phyloP scores from a whole-genome alignment of 2,888 invertebrate genomes.

The Sussaba pulchella region DNA sequence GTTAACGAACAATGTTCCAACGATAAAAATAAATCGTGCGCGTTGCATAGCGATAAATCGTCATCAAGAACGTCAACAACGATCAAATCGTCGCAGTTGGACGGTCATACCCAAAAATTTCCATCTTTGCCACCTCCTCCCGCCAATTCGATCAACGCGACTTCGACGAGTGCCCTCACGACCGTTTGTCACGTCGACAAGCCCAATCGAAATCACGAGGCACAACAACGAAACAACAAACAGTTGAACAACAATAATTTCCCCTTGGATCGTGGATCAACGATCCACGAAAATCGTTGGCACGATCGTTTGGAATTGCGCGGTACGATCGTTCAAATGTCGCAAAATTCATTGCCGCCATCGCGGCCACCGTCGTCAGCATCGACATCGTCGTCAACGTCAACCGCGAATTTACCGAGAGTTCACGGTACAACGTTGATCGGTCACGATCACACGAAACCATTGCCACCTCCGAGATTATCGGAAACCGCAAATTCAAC shows the following conservation, averaged over 20 bases:
- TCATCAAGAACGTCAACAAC: slow-evolving; percentile 62
- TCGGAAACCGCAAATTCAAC: slow-evolving; percentile 57
- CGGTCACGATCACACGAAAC: slow-evolving; percentile 82
- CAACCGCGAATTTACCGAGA: slow-evolving; percentile 59
- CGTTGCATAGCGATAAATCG: slow-evolving; percentile 66
- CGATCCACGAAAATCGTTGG: slow-evolving; percentile 57
- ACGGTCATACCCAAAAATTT: slow-evolving; percentile 81
- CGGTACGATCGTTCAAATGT: slow-evolving; percentile 79
- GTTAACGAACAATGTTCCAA: slow-evolving; percentile 54
- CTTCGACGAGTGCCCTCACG: slow-evolving; percentile 84
- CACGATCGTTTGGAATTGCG: slow-evolving; percentile 75
- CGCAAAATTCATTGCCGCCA: slow-evolving; percentile 79
- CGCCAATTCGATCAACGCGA: slow-evolving; percentile 87
- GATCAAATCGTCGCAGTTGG: no score
- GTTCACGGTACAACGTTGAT: slow-evolving; percentile 85
- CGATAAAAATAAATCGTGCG: slow-evolving; percentile 46
- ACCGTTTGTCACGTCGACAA: slow-evolving; percentile 61
- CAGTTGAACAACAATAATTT: slow-evolving; percentile 28
- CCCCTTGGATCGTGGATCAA: slow-evolving; percentile 22
- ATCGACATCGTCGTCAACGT: slow-evolving; percentile 64
- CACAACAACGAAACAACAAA: slow-evolving; percentile 27
- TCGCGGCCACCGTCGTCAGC: slow-evolving; percentile 79
- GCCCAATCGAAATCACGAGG: slow-evolving; percentile 49
- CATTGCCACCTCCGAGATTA: slow-evolving; percentile 81
- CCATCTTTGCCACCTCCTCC: slow-evolving; percentile 90